Evolutionary conservation across 2,797 vertebrate genomes (phyloP).

Genomic region (Allobates femoralis): DNA sequence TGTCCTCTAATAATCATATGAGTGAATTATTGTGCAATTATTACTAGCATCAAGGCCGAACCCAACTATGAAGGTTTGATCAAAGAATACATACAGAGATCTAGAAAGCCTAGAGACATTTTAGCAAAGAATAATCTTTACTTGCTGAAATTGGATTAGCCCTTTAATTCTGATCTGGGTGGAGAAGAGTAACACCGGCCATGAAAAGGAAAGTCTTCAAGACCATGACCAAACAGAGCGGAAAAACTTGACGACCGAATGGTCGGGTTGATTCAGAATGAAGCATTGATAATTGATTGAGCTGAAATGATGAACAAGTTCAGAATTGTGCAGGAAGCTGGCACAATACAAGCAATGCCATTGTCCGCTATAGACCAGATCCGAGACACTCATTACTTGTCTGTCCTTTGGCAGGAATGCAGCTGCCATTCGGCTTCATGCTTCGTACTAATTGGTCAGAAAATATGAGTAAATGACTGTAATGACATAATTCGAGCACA

Average conservation of each 20-base stretch:
- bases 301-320: not conserved
- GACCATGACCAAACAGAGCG: not conserved
- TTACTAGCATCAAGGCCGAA: too few species aligned
- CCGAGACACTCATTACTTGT: slow-evolving; percentile 14
- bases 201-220: not conserved
- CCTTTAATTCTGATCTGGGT: not conserved
- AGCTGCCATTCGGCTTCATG: slow-evolving; percentile 20
- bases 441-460: slow-evolving; percentile 16
- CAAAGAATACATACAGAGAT: not conserved
- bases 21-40: too few species aligned
- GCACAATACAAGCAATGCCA: slow-evolving; percentile 25
- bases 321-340: not conserved
- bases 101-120: not conserved
- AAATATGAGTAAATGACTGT: slow-evolving; percentile 7
- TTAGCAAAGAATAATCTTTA: not conserved
- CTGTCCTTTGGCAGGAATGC: not conserved
- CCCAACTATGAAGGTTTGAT: not conserved
- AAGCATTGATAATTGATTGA: not conserved
- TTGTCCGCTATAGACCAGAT: slow-evolving; percentile 2
- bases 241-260: not conserved
- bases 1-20: too few species aligned
- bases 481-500: not conserved
- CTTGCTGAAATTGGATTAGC: not conserved
- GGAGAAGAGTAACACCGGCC: too few species aligned
- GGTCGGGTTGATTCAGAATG: not conserved